Conservation (phyloP, 1,140 invertebrate genomes). For the Mactra quadrangularis region DNA sequence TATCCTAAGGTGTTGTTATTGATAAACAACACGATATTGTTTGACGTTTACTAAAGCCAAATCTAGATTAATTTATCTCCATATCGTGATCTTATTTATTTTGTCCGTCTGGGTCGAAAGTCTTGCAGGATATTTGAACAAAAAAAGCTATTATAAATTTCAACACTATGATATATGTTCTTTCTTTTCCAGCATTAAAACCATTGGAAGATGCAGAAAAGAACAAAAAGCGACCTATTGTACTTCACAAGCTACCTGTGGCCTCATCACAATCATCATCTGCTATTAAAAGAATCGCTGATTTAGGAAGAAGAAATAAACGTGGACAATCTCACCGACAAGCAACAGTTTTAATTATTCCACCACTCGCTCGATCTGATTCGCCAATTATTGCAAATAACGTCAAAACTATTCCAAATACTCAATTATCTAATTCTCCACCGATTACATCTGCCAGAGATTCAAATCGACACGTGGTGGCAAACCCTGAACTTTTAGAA, state of each 20-base stretch:
- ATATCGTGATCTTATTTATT: too few species aligned
- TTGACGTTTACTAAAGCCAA: too few species aligned
- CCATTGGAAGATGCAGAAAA: constrained; percentile 47
- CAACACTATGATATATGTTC: too few species aligned
- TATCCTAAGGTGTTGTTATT: too few species aligned
- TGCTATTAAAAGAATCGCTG: background rate
- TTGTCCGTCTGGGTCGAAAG: too few species aligned
- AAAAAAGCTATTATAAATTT: too few species aligned
- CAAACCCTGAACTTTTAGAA: constrained; percentile 27
- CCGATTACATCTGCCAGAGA: constrained; percentile 1
- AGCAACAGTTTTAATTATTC: constrained; percentile 37
- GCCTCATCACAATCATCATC: background rate
- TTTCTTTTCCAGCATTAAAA: constrained; percentile 39
- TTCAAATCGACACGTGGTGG: background rate
- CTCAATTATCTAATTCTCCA: background rate
- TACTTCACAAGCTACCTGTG: constrained; percentile 47
- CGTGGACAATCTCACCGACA: constrained; percentile 3
- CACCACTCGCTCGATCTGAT: background rate
- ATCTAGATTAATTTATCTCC: too few species aligned
- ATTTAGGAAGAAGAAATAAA: background rate
- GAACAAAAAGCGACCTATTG: constrained; percentile 13
- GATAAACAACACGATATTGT: too few species aligned
- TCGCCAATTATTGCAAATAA: constrained; percentile 31
- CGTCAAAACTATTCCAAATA: background rate
- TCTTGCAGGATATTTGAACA: too few species aligned